Conservation (phyloP, 2,113 vertebrate genomes). For the Poeciliopsis occidentalis region DNA sequence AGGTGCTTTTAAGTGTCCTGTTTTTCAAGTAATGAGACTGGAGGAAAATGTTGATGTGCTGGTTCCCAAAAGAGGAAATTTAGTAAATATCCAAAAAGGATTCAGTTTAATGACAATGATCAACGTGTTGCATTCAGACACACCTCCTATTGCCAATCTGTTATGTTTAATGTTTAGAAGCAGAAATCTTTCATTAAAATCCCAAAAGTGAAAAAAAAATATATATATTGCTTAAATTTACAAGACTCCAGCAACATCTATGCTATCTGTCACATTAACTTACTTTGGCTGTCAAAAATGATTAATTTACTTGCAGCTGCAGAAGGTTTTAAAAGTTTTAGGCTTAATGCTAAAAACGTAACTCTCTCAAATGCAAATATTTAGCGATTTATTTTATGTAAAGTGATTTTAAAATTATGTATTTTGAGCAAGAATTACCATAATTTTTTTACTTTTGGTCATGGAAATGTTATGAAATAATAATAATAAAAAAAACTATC, state of each 20-base stretch:
- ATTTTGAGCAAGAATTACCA: not conserved
- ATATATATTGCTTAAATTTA: too few species aligned
- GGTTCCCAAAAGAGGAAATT: not conserved
- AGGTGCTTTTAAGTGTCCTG: conserved; percentile 32
- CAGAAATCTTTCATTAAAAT: not conserved
- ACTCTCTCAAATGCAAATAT: not conserved
- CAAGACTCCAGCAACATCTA: too few species aligned
- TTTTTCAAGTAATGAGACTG: conserved; percentile 40
- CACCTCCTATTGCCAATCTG: not conserved
- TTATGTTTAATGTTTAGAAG: not conserved
- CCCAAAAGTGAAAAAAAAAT: not conserved
- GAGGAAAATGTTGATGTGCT: conserved; percentile 22
- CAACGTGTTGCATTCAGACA: not conserved
- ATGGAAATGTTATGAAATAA: not conserved
- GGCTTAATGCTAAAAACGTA: not conserved
- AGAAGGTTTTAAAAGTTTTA: not conserved
- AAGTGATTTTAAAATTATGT: not conserved
- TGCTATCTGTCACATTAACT: not conserved
- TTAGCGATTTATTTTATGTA: not conserved
- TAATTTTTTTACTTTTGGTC: not conserved
- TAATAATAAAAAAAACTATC: not conserved
- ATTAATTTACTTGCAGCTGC: not conserved
- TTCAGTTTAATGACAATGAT: conserved; percentile 14
- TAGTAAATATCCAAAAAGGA: conserved; percentile 2
- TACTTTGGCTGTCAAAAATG: not conserved